A percentile compares a stretch with the other conserved stretches of the same genome.
Evolutionary conservation across 2,797 vertebrate species (phyloP).

Genomic region (Gallirallus australis): DNA sequence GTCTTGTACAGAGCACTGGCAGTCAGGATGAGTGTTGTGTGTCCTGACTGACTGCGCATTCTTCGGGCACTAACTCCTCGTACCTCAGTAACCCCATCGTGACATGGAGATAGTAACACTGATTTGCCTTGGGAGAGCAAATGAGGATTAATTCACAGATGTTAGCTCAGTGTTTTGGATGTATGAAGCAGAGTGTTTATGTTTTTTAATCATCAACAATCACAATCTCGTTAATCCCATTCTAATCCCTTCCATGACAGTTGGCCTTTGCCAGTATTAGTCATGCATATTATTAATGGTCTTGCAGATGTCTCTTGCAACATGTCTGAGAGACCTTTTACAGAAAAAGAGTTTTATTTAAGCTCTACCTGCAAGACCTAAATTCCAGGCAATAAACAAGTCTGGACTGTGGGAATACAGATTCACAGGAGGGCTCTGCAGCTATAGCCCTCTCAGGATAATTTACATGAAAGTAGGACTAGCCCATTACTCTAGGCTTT

Average conservation of each 20-base stretch:
- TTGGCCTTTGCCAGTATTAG: slow-evolving; percentile 25
- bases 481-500: neutral
- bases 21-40: neutral
- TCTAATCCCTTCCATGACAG: slow-evolving; percentile 6
- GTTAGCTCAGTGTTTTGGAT: neutral
- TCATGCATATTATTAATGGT: neutral
- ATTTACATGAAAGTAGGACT: neutral
- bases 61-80: neutral
- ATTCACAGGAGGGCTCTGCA: neutral
- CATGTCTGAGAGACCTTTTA: neutral
- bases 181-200: neutral
- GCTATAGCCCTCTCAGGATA: neutral
- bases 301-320: slow-evolving; percentile 18
- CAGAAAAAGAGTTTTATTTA: neutral
- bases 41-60: neutral
- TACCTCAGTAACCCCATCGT: neutral
- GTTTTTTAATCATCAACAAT: neutral
- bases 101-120: neutral
- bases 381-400: neutral
- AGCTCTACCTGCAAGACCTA: neutral
- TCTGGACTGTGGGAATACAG: neutral
- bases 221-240: slow-evolving; percentile 13
- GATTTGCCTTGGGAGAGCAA: slow-evolving; percentile 1
- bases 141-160: slow-evolving; percentile 31
- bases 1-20: neutral